A percentile compares a stretch with the other conserved stretches of the same genome.
Evolutionary conservation across 2,888 invertebrate species (phyloP).

Genomic region (Phragmatobia fuliginosa): DNA sequence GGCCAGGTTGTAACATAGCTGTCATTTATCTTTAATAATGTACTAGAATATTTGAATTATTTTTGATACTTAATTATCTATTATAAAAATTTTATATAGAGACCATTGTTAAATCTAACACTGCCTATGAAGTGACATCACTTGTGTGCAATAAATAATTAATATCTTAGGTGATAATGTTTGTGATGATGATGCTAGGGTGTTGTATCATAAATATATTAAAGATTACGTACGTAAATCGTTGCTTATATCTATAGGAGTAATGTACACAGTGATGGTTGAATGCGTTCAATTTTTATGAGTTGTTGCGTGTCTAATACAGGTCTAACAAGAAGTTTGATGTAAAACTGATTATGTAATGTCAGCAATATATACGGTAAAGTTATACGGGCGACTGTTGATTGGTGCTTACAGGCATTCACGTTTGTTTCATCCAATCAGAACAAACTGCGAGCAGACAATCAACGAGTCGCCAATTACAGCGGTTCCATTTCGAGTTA

Average conservation of each 20-base stretch:
- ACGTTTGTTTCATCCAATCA: not conserved
- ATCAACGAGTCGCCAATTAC: not conserved
- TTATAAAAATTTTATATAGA: conserved; percentile 60
- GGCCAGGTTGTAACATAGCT: conserved; percentile 67
- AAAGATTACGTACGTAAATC: conserved; percentile 18
- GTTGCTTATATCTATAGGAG: conserved; percentile 24
- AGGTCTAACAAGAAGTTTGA: conserved; percentile 43
- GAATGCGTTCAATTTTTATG: conserved; percentile 34
- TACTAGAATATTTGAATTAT: conserved; percentile 70
- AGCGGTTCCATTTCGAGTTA: not conserved
- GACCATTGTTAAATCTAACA: conserved; percentile 63
- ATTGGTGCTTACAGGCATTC: not conserved
- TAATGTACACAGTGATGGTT: conserved; percentile 42
- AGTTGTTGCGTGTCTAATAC: conserved; percentile 41
- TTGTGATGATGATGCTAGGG: conserved; percentile 33
- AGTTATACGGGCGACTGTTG: not conserved
- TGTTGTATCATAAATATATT: conserved; percentile 36
- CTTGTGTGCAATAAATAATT: conserved; percentile 63
- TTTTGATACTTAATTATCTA: conserved; percentile 77
- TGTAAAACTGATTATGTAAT: conserved; percentile 33
- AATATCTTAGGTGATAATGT: conserved; percentile 54
- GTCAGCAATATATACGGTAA: not conserved
- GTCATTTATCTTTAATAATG: conserved; percentile 56
- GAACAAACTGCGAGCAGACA: not conserved
- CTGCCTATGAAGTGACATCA: conserved; percentile 64